Conservation (phyloP, 1,140 invertebrate species). For the Ceratoteleas bidentatus region DNA sequence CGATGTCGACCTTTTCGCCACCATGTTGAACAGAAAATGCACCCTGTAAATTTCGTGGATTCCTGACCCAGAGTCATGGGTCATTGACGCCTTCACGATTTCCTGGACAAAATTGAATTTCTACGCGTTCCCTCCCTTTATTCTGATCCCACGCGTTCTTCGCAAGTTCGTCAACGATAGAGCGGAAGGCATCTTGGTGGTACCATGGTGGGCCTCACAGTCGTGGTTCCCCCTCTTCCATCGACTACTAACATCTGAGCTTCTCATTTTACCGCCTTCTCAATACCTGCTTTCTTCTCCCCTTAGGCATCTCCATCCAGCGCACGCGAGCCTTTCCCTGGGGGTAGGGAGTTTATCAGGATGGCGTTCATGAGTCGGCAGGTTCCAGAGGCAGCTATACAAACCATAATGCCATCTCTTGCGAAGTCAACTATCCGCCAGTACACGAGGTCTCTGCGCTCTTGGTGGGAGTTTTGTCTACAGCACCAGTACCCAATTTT, state of each 20-base stretch:
- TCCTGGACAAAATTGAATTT: slow-evolving; percentile 30
- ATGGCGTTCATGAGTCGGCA: neutral
- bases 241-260: neutral
- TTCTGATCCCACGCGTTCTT: neutral
- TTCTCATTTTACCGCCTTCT: slow-evolving; percentile 7
- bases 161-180: neutral
- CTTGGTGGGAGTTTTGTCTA: slow-evolving; percentile 68
- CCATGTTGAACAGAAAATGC: neutral
- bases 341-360: slow-evolving; percentile 17
- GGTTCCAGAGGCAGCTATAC: neutral
- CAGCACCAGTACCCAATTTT: neutral
- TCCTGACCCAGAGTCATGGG: slow-evolving; percentile 38
- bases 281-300: slow-evolving; percentile 11
- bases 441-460: slow-evolving; percentile 65
- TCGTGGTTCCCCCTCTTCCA: neutral
- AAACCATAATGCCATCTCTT: slow-evolving; percentile 48
- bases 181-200: neutral
- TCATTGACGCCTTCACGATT: slow-evolving; percentile 52
- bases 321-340: neutral
- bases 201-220: no score
- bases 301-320: slow-evolving; percentile 8
- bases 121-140: slow-evolving; percentile 10
- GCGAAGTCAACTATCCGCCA: slow-evolving; percentile 66
- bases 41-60: slow-evolving; percentile 51
- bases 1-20: neutral